A percentile compares a stretch with the other conserved stretches of the same genome.
Conservation (phyloP, 2,113 vertebrate genomes). For the Lasiurus borealis region DNA sequence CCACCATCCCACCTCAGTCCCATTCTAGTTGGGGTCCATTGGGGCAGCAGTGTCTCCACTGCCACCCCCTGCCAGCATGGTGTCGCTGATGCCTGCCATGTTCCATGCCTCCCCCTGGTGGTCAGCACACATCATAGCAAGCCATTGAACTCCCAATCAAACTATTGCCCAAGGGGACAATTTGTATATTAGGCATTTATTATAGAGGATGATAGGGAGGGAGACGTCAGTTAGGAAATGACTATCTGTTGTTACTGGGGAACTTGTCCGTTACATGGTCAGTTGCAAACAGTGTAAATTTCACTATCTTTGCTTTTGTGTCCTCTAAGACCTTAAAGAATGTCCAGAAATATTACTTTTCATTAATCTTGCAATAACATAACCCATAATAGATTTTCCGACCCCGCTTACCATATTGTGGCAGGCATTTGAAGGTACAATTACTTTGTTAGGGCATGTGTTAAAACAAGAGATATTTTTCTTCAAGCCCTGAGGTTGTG, state of each 20-base stretch:
- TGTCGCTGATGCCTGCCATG: too few relatives aligned
- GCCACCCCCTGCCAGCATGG: too few relatives aligned
- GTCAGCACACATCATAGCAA: too few relatives aligned
- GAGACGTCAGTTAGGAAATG: background rate
- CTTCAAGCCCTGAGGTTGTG: background rate
- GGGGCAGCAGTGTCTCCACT: too few relatives aligned
- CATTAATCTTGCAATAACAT: background rate
- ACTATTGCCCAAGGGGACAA: too few relatives aligned
- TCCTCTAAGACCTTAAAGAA: background rate
- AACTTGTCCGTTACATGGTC: background rate
- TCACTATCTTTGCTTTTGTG: background rate
- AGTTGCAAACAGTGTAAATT: background rate
- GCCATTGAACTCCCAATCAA: too few relatives aligned
- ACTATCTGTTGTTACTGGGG: background rate
- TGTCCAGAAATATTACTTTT: background rate
- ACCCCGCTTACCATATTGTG: background rate
- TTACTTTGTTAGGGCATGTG: background rate
- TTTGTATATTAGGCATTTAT: too few relatives aligned
- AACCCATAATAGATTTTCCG: background rate
- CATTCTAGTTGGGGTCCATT: too few relatives aligned
- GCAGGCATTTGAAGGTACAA: background rate
- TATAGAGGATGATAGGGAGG: background rate
- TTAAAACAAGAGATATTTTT: background rate
- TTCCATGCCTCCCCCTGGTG: too few relatives aligned
- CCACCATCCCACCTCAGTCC: too few relatives aligned